Conservation (phyloP, 1,140 invertebrate species). For the Drosophila parvula region DNA sequence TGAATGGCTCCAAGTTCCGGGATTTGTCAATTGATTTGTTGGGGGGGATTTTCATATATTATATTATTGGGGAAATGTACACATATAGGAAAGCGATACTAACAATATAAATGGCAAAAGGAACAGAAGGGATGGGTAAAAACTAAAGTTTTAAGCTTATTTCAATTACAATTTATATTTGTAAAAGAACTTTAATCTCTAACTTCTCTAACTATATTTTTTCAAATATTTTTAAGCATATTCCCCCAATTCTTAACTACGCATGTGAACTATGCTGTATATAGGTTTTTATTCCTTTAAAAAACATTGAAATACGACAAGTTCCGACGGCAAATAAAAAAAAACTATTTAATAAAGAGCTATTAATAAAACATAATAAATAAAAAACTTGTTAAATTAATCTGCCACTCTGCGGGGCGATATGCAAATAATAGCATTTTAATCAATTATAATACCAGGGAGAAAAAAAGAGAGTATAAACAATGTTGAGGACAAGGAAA, state of each 20-base stretch:
- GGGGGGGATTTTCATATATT: conserved; percentile 13
- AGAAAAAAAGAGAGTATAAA: conserved; percentile 20
- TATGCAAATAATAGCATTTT: conserved; percentile 38
- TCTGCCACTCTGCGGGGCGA: conserved; percentile 11
- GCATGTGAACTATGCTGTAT: not conserved
- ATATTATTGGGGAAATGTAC: not conserved
- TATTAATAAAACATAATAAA: conserved; percentile 7
- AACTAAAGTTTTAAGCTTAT: too few species aligned
- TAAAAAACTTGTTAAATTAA: conserved; percentile 41
- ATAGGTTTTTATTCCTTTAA: not conserved
- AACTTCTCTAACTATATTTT: too few species aligned
- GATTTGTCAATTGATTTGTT: conserved; percentile 43
- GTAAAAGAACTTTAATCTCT: too few species aligned
- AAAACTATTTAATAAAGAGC: conserved; percentile 14
- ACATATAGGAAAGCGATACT: not conserved
- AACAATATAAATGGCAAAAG: not conserved
- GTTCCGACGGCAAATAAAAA: not conserved
- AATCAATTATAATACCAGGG: conserved; percentile 35
- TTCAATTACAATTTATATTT: too few species aligned
- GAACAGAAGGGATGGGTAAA: too few species aligned
- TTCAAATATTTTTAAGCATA: not conserved
- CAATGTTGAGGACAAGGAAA: conserved; percentile 50
- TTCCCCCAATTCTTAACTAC: not conserved
- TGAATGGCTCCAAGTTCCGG: conserved; percentile 31
- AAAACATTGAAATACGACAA: not conserved